Conservation (phyloP, 2,797 vertebrate species). For the Coranthus polyacanthus region DNA sequence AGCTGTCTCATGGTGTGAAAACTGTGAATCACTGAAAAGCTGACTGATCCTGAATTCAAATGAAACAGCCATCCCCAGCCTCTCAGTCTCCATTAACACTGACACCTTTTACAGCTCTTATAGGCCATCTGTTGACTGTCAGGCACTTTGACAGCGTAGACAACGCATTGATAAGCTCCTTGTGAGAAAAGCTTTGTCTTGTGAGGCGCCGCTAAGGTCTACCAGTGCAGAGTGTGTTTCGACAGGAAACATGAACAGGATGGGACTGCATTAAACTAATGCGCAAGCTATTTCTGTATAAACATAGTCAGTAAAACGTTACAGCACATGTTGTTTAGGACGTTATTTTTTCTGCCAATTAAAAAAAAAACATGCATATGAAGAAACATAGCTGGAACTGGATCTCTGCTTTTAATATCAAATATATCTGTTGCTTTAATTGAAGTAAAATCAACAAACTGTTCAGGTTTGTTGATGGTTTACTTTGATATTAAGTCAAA, state of each 20-base stretch:
- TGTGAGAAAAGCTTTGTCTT: constrained; percentile 4
- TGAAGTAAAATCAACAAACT: too few species aligned
- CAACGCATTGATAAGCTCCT: constrained; percentile 40
- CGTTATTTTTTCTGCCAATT: constrained; percentile 14
- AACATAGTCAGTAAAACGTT: constrained; percentile 4
- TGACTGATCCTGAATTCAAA: constrained; percentile 18
- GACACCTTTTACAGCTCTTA: constrained; percentile 32
- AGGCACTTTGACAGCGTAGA: constrained; percentile 33
- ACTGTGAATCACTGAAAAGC: constrained; percentile 28
- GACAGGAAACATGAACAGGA: constrained; percentile 19
- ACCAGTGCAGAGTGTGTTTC: constrained; percentile 13
- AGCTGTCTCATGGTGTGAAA: constrained; percentile 2
- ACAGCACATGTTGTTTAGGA: background rate
- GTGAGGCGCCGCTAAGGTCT: background rate
- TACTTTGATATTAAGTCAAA: too few species aligned
- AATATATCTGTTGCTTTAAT: too few species aligned
- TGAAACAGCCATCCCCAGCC: background rate
- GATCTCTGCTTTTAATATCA: too few species aligned
- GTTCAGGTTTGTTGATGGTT: too few species aligned
- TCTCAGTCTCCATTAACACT: constrained; percentile 29
- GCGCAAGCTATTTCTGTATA: constrained; percentile 8
- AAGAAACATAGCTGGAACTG: background rate
- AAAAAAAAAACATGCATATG: background rate
- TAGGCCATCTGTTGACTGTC: constrained; percentile 33
- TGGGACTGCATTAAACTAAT: background rate